A percentile compares a stretch with the other conserved stretches of the same genome.
Evolutionary conservation across 2,113 vertebrate species (phyloP).

Genomic region (Zingel zingel): DNA sequence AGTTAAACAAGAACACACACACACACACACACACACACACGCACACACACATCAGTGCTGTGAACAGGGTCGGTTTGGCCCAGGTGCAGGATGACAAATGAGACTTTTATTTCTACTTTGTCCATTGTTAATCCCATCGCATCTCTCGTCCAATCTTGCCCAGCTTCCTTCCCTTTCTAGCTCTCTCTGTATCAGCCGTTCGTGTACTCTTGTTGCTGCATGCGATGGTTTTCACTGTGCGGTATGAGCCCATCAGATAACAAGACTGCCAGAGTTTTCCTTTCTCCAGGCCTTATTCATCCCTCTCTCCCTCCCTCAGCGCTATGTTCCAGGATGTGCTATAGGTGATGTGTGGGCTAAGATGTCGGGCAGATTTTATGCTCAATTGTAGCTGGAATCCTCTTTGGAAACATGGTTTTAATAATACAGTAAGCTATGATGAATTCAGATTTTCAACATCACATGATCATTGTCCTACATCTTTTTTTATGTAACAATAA

Average conservation of each 20-base stretch:
- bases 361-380: slow-evolving; percentile 8
- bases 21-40: slow-evolving; percentile 9
- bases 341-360: neutral
- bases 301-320: neutral
- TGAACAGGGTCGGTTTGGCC: neutral
- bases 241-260: slow-evolving; percentile 53
- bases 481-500: neutral
- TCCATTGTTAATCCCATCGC: slow-evolving; percentile 17
- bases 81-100: slow-evolving; percentile 18
- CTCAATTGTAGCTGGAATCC: neutral
- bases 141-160: slow-evolving; percentile 17
- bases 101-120: slow-evolving; percentile 29
- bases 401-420: slow-evolving; percentile 18
- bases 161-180: neutral
- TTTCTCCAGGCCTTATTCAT: slow-evolving; percentile 12
- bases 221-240: slow-evolving; percentile 7
- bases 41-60: neutral
- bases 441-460: slow-evolving; percentile 2
- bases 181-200: neutral
- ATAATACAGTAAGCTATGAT: neutral
- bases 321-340: neutral
- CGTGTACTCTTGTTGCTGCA: slow-evolving; percentile 10
- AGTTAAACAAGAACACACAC: too few relatives aligned
- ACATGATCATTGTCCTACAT: neutral
- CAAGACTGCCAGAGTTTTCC: slow-evolving; percentile 7